A percentile compares a stretch with the other conserved stretches of the same genome.
Conservation (phyloP, 2,888 invertebrate species). For the Crossocerus cetratus region DNA sequence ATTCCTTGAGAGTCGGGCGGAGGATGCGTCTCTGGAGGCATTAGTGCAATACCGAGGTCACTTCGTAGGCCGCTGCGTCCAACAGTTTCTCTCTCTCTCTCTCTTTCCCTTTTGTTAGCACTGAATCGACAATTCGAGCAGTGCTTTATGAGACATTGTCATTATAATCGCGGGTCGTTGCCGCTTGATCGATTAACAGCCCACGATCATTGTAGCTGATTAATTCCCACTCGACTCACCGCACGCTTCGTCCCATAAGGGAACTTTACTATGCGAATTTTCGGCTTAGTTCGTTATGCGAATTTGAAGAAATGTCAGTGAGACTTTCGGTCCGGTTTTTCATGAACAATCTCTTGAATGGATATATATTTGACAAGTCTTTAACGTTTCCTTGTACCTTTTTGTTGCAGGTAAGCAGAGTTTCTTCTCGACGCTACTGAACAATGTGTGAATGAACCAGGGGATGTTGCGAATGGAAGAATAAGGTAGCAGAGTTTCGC, state of each 20-base stretch:
- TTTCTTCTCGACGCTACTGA: slow-evolving; percentile 2
- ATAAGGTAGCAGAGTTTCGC: too few species aligned
- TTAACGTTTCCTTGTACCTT: slow-evolving; percentile 6
- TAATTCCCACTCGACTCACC: slow-evolving; percentile 2
- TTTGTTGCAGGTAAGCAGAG: slow-evolving; percentile 64
- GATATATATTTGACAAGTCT: not conserved
- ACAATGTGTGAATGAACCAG: not conserved
- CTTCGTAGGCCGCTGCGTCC: slow-evolving; percentile 45
- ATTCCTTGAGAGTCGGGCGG: slow-evolving; percentile 56
- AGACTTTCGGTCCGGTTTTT: too few species aligned
- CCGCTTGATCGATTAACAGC: slow-evolving; percentile 24
- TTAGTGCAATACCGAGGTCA: slow-evolving; percentile 47
- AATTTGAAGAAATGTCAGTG: too few species aligned
- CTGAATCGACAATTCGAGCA: slow-evolving; percentile 26
- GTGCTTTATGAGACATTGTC: slow-evolving; percentile 38
- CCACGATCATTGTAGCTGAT: slow-evolving; percentile 1
- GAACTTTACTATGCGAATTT: too few species aligned
- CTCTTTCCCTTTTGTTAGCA: slow-evolving; percentile 34
- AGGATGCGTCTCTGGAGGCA: slow-evolving; percentile 58
- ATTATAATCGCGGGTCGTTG: slow-evolving; percentile 17
- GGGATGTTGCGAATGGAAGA: too few species aligned
- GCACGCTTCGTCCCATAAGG: too few species aligned
- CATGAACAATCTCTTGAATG: too few species aligned
- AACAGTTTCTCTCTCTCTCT: slow-evolving; percentile 18
- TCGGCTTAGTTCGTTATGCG: too few species aligned